A percentile compares a stretch with the other conserved stretches of the same genome.
These are phyloP conservation scores for Charanyca ferruginea DNA, from an alignment of 2,888 invertebrate species.

Conservation along the genomic window DNA sequence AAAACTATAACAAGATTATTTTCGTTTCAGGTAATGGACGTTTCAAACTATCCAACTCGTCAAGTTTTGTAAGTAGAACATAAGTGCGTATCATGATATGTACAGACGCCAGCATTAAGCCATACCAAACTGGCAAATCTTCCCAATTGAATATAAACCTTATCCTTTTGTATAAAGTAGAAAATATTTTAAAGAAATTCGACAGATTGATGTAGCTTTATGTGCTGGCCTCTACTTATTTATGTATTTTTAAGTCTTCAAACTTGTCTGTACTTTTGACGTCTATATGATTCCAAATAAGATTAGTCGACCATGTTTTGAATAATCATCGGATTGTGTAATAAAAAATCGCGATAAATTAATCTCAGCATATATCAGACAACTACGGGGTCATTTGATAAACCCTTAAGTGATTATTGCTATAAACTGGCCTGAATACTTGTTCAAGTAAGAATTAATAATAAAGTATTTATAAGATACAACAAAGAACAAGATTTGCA, in stretches of 20 bases:
- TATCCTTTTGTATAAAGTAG: no score
- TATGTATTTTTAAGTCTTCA: background rate
- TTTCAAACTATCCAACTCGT: constrained; percentile 28
- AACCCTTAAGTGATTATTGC: constrained; percentile 19
- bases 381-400: constrained; percentile 26
- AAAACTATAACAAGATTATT: constrained; percentile 44
- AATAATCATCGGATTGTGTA: background rate
- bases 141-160: no score
- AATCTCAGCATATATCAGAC: constrained; percentile 8
- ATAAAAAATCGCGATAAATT: constrained; percentile 7
- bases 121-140: no score
- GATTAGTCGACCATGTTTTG: background rate
- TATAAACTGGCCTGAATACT: constrained; percentile 4
- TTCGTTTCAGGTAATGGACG: constrained; percentile 65
- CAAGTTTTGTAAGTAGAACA: constrained; percentile 47
- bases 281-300: background rate
- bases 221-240: no score
- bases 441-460: constrained; percentile 12
- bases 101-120: no score
- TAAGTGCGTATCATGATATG: constrained; percentile 6
- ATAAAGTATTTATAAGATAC: constrained; percentile 25
- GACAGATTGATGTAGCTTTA: no score
- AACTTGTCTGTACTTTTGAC: background rate
- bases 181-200: no score
- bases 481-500: constrained; percentile 21